Evolutionary conservation across 2,888 invertebrate genomes (phyloP).

Genomic region (Tupiocoris notatus): DNA sequence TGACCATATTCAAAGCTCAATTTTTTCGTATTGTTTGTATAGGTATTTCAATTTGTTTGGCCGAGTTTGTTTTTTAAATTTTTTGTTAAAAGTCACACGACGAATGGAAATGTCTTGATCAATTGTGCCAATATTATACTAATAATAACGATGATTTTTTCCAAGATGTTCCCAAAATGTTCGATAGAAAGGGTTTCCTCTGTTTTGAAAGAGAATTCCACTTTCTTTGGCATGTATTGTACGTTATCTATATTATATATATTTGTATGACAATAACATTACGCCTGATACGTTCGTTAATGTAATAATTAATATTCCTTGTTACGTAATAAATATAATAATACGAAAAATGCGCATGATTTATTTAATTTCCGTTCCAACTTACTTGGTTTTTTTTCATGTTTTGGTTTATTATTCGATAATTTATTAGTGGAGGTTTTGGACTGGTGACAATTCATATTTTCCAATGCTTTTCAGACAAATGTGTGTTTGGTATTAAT

Average conservation of each 20-base stretch:
- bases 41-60: too few relatives aligned
- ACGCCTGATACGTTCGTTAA: slow-evolving; percentile 42
- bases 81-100: too few relatives aligned
- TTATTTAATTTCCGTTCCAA: too few relatives aligned
- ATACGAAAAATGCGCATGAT: too few relatives aligned
- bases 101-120: too few relatives aligned
- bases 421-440: too few relatives aligned
- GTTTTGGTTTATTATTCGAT: too few relatives aligned
- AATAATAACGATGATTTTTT: neutral
- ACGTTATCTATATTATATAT: slow-evolving; percentile 23
- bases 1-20: neutral
- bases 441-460: too few relatives aligned
- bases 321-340: slow-evolving; percentile 12
- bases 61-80: too few relatives aligned
- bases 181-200: neutral
- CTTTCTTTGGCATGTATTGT: slow-evolving; percentile 11
- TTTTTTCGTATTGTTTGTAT: neutral
- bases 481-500: too few relatives aligned
- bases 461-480: too few relatives aligned
- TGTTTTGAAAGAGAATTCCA: neutral
- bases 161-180: neutral
- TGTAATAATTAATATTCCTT: slow-evolving; percentile 23
- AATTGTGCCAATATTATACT: neutral
- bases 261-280: slow-evolving; percentile 46
- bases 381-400: too few relatives aligned